Evolutionary conservation across 2,113 vertebrate genomes (phyloP), one percentile per base, ranked within the genome.

Genomic region (Sterrhoptilus dennistouni): DNA sequence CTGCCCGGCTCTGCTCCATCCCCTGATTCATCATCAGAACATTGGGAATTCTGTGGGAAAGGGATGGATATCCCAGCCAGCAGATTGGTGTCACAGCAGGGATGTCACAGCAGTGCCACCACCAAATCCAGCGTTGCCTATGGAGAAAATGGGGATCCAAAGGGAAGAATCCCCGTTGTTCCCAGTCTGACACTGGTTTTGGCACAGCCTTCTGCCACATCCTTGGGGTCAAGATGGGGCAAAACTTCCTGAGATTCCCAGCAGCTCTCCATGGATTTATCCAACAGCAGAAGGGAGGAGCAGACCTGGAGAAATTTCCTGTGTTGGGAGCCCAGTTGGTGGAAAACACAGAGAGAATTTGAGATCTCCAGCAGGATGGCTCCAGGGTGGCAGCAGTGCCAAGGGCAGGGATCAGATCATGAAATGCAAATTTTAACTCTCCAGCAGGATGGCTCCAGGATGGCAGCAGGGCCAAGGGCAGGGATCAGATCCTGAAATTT

Each of bases 61-160:
- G 33, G 13, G 71, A 31, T 0, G 18, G 89, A 23, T 25, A 82
- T 1, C 24, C 3, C 0, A 13, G 50, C 21, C 63, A 38, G 38
- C 2, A 5, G 53, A 6, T 21, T 23, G 59, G 5, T 44, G 63
- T 16, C 29, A 17, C 66, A 22, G 40, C 53, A 44, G 70, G 40
- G 61, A 31, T 21, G 61, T 63, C 64, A 3, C 2, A 1, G 35
- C 2, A 1, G 35, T 17, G 63, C 27, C 68, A 14, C 59, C 27
- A 1, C 42, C 45, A 17, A 8, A 33, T 6, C 33, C 68, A 9
- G 22, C 4, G 0, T 1, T 10, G 42, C 9, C 4, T 0, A 0
- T 0, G 44, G 25, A n/a, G 38, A 56, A 52, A 93, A 75, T 0
- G 24, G 31, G 44, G 27, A 28, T 59, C 27, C 42, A 8, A 4